Evolutionary conservation across 2,888 invertebrate species (phyloP).

Genomic region (Scaptomyza tumidula): DNA sequence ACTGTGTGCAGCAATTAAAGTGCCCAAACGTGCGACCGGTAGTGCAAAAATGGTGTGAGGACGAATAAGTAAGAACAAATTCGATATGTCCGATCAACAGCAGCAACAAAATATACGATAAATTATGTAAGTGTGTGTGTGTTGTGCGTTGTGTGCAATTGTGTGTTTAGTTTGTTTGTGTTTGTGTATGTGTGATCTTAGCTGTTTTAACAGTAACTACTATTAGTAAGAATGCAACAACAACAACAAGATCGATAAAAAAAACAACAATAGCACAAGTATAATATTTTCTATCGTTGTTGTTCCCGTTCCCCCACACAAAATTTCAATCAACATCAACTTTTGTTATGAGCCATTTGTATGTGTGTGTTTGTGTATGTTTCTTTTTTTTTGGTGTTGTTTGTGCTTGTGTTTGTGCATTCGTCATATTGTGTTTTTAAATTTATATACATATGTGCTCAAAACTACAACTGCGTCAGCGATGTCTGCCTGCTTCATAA

Average conservation of each 20-base stretch:
- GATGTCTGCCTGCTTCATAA: conserved; percentile 37
- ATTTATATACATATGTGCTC: conserved; percentile 30
- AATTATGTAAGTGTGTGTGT: conserved; percentile 71
- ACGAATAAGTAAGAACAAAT: conserved; percentile 26
- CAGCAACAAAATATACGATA: conserved; percentile 51
- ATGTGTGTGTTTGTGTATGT: conserved; percentile 27
- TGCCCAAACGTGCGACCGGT: conserved; percentile 38
- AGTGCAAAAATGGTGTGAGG: conserved; percentile 44
- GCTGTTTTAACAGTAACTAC: conserved; percentile 49
- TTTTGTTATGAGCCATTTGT: conserved; percentile 22
- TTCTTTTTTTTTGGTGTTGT: conserved; percentile 29
- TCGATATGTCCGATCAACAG: conserved; percentile 58
- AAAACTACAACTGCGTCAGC: conserved; percentile 46
- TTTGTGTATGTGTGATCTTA: conserved; percentile 28
- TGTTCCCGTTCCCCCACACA: conserved; percentile 77
- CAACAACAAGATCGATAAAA: conserved; percentile 21
- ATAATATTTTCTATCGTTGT: conserved; percentile 57
- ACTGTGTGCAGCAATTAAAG: conserved; percentile 49
- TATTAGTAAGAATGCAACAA: conserved; percentile 56
- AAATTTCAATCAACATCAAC: conserved; percentile 50
- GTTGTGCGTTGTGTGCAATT: conserved; percentile 14
- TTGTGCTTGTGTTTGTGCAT: conserved; percentile 49
- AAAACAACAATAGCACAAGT: conserved; percentile 39
- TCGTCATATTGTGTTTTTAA: conserved; percentile 59
- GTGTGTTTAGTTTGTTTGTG: conserved; percentile 34